Conservation (phyloP, 2,797 vertebrate genomes). For the Pipistrellus kuhlii region DNA sequence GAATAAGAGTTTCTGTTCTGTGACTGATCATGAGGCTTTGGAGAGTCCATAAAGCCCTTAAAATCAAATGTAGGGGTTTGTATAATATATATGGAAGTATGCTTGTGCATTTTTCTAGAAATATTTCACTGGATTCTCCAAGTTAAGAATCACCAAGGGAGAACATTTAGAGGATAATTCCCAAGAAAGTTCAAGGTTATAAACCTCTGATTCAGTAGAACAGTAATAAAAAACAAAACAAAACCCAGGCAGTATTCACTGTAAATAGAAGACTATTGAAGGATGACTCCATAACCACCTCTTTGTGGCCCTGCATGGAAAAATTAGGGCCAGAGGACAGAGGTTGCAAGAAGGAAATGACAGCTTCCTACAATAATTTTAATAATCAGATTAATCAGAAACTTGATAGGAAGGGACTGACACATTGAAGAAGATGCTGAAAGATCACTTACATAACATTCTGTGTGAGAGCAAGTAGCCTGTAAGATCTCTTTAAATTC, state of each 20-base stretch:
- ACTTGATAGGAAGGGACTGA: not conserved
- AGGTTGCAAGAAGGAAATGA: not conserved
- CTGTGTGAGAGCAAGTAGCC: not conserved
- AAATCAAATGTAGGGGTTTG: not conserved
- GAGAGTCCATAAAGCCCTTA: not conserved
- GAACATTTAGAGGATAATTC: not conserved
- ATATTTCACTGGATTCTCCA: not conserved
- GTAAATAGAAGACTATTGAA: not conserved
- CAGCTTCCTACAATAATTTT: not conserved
- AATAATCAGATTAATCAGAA: not conserved
- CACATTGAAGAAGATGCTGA: not conserved
- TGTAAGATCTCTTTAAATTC: not conserved
- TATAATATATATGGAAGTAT: not conserved
- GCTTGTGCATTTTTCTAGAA: not conserved
- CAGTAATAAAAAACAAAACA: not conserved
- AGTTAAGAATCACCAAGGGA: not conserved
- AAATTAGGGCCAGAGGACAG: not conserved
- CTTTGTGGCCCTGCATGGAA: not conserved
- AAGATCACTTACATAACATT: not conserved
- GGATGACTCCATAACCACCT: not conserved
- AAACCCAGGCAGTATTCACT: not conserved
- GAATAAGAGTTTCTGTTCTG: conserved; percentile 2
- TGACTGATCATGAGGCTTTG: not conserved
- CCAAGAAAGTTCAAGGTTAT: not conserved
- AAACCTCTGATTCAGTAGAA: not conserved